Percentiles rank a stretch among this genome's conserved stretches.
phyloP scores from a whole-genome alignment of 2,888 invertebrate genomes.

The Mongoloraphidia duomilia region DNA sequence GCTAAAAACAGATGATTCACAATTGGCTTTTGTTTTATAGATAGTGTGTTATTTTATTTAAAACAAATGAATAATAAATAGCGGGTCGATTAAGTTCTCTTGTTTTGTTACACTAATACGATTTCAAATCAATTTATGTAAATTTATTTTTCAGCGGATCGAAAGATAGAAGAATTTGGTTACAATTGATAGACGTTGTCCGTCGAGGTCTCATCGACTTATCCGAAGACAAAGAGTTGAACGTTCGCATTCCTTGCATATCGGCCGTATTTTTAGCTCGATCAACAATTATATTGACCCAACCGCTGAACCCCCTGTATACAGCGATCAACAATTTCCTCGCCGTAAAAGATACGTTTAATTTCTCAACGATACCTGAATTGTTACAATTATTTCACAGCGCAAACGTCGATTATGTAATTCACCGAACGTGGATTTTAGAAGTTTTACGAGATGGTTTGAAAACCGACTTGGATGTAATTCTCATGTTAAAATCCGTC shows the following conservation, averaged over 20 bases:
- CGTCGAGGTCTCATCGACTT: constrained; percentile 41
- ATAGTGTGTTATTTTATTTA: too few species aligned
- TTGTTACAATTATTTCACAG: constrained; percentile 74
- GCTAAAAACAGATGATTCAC: too few species aligned
- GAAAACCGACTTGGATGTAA: constrained; percentile 58
- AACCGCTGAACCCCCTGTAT: constrained; percentile 64
- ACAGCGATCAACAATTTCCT: constrained; percentile 63
- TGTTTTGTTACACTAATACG: not conserved
- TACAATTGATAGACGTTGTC: constrained; percentile 51
- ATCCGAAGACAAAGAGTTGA: constrained; percentile 22
- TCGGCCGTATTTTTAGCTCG: constrained; percentile 56
- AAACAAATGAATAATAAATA: too few species aligned
- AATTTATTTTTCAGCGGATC: constrained; percentile 24
- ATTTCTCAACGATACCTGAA: constrained; percentile 72
- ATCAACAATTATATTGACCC: constrained; percentile 52
- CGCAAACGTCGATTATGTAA: constrained; percentile 49
- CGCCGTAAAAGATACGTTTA: constrained; percentile 60
- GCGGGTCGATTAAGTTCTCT: too few species aligned
- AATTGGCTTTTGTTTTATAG: too few species aligned
- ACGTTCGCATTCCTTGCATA: constrained; percentile 39
- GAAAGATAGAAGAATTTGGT: constrained; percentile 50
- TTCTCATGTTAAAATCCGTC: constrained; percentile 55
- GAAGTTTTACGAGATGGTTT: constrained; percentile 63
- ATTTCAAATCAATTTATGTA: constrained; percentile 5
- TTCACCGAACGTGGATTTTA: constrained; percentile 64